Conservation (phyloP, 2,888 invertebrate species). For the Sminthurinus aureus region DNA sequence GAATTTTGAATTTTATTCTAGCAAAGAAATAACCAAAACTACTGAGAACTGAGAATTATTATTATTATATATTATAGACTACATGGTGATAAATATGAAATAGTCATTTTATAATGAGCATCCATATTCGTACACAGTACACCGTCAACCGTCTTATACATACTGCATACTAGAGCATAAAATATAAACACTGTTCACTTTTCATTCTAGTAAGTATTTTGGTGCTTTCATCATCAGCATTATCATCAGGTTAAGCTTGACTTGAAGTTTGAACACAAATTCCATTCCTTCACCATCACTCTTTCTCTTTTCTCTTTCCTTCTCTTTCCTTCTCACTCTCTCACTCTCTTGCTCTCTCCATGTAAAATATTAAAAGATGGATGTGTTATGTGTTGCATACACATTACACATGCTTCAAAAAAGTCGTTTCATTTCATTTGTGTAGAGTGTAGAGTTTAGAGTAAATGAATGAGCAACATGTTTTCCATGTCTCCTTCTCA, state of each 20-base stretch:
- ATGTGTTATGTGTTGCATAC: conserved; percentile 25
- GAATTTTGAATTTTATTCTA: too few species aligned
- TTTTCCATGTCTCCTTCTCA: conserved; percentile 6
- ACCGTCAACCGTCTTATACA: too few species aligned
- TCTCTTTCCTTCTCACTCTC: neutral
- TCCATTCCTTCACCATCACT: conserved; percentile 15
- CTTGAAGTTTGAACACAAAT: conserved; percentile 20
- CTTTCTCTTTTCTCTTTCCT: neutral
- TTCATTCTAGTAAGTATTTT: neutral
- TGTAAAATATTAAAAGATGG: conserved; percentile 31
- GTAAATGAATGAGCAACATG: conserved; percentile 35
- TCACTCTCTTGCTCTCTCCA: neutral
- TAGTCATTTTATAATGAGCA: neutral
- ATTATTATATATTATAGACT: too few species aligned
- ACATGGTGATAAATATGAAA: too few species aligned
- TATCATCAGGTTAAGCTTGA: neutral
- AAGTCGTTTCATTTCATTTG: conserved; percentile 27
- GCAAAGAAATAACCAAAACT: neutral
- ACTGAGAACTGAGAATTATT: neutral
- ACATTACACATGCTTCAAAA: conserved; percentile 11
- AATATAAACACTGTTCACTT: neutral
- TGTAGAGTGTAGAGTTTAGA: neutral
- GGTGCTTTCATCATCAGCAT: neutral
- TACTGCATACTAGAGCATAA: neutral
- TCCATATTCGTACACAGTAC: neutral